Percentiles rank a stretch among this genome's conserved stretches.
Evolutionary conservation across 2,888 invertebrate genomes (phyloP).

Genomic region (Agrochola lota): DNA sequence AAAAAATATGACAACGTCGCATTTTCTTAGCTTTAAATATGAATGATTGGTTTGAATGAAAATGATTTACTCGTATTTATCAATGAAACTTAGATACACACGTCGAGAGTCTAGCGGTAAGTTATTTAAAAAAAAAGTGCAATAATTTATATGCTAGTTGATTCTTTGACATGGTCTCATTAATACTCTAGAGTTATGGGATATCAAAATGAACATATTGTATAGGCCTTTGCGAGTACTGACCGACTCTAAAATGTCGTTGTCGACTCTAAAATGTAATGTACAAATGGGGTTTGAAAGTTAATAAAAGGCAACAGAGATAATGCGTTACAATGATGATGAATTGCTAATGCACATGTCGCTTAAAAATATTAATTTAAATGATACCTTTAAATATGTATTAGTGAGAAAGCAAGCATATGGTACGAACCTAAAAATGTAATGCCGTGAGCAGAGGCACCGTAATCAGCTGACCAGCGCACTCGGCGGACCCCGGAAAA

Average conservation of each 20-base stretch:
- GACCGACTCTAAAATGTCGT: no score
- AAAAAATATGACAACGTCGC: no score
- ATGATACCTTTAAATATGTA: slow-evolving; percentile 22
- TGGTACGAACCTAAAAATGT: slow-evolving; percentile 88
- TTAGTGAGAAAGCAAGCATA: slow-evolving; percentile 79
- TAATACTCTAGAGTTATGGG: no score
- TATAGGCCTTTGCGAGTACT: neutral
- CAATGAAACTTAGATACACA: no score
- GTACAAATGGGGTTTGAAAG: slow-evolving; percentile 7
- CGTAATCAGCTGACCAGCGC: slow-evolving; percentile 83
- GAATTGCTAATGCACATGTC: neutral
- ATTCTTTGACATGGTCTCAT: no score
- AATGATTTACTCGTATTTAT: no score
- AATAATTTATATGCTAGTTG: no score
- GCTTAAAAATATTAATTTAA: neutral
- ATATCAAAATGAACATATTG: no score
- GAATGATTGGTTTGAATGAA: no score
- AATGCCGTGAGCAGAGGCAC: slow-evolving; percentile 89
- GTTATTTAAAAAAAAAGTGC: no score
- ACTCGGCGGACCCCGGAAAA: slow-evolving; percentile 86
- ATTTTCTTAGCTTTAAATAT: no score
- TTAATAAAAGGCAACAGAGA: neutral
- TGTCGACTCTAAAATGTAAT: neutral
- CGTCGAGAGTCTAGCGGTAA: no score
- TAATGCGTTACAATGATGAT: slow-evolving; percentile 17